Evolutionary conservation across 2,797 vertebrate species (phyloP).

Genomic region (Syncerus caffer): DNA sequence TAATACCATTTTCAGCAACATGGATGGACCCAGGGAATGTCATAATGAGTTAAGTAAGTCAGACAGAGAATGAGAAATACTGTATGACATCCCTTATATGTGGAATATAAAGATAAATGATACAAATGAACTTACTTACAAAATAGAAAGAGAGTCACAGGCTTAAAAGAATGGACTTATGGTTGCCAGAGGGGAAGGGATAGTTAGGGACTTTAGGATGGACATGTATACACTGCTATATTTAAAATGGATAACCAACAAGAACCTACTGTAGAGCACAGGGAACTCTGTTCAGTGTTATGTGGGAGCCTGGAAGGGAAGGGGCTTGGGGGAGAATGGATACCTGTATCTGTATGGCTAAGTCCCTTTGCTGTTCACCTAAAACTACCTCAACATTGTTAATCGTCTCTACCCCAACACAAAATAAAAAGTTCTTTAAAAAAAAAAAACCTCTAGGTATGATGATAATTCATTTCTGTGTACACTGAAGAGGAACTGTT

Average conservation of each 20-base stretch:
- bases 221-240: background rate
- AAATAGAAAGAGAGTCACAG: background rate
- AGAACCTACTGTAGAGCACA: background rate
- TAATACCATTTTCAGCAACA: background rate
- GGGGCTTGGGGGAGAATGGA: background rate
- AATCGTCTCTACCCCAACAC: background rate
- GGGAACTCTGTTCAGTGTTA: background rate
- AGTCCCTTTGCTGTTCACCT: background rate
- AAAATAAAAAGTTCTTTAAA: background rate
- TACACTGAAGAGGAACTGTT: background rate
- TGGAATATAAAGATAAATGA: background rate
- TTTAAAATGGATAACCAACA: background rate
- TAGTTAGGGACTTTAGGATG: background rate
- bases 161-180: background rate
- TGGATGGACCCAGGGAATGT: background rate
- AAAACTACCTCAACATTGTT: background rate
- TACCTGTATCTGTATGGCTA: background rate
- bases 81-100: background rate
- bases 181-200: background rate
- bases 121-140: background rate
- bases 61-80: background rate
- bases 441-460: background rate
- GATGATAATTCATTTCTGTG: background rate
- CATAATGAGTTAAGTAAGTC: background rate
- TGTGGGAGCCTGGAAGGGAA: background rate